phyloP scores from a whole-genome alignment of 1,140 invertebrate species.

The Bemisia tabaci region DNA sequence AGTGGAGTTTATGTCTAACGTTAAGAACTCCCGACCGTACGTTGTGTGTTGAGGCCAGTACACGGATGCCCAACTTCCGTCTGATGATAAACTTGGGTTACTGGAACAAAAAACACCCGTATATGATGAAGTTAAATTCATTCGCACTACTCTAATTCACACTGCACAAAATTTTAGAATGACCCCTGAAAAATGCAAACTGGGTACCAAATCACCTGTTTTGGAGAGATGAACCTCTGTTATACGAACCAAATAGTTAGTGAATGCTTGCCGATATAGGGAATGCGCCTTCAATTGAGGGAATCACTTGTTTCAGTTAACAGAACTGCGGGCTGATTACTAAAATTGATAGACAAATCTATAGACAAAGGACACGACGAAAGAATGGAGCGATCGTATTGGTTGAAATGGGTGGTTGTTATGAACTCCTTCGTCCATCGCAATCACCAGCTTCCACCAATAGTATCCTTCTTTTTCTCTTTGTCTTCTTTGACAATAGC shows the following conservation, averaged over 20 bases:
- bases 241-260: too few relatives aligned
- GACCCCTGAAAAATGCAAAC: too few relatives aligned
- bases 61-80: constrained; percentile 40
- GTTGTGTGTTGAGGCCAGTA: constrained; percentile 80
- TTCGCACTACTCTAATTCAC: too few relatives aligned
- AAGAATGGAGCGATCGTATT: too few relatives aligned
- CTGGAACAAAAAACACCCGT: constrained; percentile 29
- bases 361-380: too few relatives aligned
- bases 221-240: too few relatives aligned
- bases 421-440: background rate
- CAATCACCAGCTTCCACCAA: background rate
- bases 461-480: background rate
- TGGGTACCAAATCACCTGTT: too few relatives aligned
- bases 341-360: too few relatives aligned
- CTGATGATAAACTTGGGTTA: constrained; percentile 48
- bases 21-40: constrained; percentile 69
- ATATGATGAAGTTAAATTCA: background rate
- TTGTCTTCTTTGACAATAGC: background rate
- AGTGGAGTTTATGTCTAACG: constrained; percentile 62
- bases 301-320: background rate
- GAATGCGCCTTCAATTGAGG: too few relatives aligned
- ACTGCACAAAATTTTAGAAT: too few relatives aligned
- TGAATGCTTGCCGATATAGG: too few relatives aligned
- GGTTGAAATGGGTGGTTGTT: constrained; percentile 1
- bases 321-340: too few relatives aligned